Evolutionary conservation across 2,888 invertebrate species (phyloP), one percentile per base, ranked within the genome.

Genomic region (Limnephilus auricula): DNA sequence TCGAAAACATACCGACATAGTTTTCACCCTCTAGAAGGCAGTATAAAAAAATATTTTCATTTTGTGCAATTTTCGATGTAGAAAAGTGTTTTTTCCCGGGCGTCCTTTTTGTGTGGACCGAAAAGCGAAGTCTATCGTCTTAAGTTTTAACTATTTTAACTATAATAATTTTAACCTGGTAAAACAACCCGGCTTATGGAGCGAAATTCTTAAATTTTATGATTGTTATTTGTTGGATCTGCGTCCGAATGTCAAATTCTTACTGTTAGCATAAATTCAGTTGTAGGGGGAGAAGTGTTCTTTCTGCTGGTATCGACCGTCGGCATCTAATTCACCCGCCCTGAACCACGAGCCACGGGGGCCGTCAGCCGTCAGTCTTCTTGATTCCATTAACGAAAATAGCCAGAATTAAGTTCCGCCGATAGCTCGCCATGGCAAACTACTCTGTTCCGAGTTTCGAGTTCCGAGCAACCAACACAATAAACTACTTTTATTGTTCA

Each of bases 301-400:
- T 10, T 85, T 40, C 34, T 30, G 13, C n/a, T 30, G 30, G 18
- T 85, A 85, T 85, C 50, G 85, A 45, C 45, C 15, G 85, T 31
- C 31, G 84, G 84, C 30, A 30, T 85, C 40, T 15, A 85, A 50
- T 40, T 25, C 86, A 25, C 30, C 86, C 86, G n/a, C 50, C 31
- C 32, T 30, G 18, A 45, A 3, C 45, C 45, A 15, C 30, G 65
- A 80, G 80, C 80, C 25, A 31, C n/a, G 87, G 31, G 80, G 40
- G 80, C 45, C 82, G 45, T 45, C 50, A 32, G 82, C 82, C 82
- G 50, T 83, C 83, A 89, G 89, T 89, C 89, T 89, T 32, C 80
- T 80, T 82, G 83, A 84, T 90, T 84, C 90, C 85, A 85, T 90
- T 90, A 90, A 65, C 83, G 34, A 85, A 85, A 85, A 90, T 90